Evolutionary conservation across 1,140 invertebrate genomes (phyloP), one percentile per base, ranked within the genome.

Genomic region (Drosophila tristis): DNA sequence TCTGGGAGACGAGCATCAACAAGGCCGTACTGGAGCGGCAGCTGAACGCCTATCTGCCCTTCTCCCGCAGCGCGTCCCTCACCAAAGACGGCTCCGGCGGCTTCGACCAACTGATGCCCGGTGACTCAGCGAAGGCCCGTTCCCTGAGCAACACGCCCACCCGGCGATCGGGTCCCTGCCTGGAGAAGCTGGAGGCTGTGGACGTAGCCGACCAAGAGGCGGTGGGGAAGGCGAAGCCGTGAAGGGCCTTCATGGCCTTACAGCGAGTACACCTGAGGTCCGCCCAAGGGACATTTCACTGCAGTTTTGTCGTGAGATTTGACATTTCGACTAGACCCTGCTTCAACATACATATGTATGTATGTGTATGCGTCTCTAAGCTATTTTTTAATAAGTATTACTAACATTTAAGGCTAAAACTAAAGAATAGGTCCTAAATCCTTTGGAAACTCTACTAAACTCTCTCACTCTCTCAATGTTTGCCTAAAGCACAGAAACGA

Each of bases 1-100:
- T 92, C 51, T 78, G 91, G 79, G 91, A 92, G 66, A 91, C 72
- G 8, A 90, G 75, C 66, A 91, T 91, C 43, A 92, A 92, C 60
- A 84, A 79, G 65, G 85, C 91, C 25, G 91, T 71, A 20, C 58
- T 91, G 47, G 79, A 90, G 8, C 61, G 87, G 1, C 91, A 92
- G 31, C 56, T 92, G 4, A 90, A 90, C 35, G 84, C 87, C 6
- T 92, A 90, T 45, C 81, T 92, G 7, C 87, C 91, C 20, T 91
- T 90, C 42, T 72, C 80, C 9, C 73, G 90, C 15, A 85, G 80
- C 39, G 59, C 80, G 3, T 91, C 84, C 0, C 67, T 89, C 5
- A 71, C 45, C 15, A 89, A 89, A 56, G 80, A 84, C 7, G 73
- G 55, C 3, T 58, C 75, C 1, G 55, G 25, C 0, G 67, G 11